Evolutionary conservation across 1,140 invertebrate genomes (phyloP).

Genomic region (Metopolophium dirhodum): DNA sequence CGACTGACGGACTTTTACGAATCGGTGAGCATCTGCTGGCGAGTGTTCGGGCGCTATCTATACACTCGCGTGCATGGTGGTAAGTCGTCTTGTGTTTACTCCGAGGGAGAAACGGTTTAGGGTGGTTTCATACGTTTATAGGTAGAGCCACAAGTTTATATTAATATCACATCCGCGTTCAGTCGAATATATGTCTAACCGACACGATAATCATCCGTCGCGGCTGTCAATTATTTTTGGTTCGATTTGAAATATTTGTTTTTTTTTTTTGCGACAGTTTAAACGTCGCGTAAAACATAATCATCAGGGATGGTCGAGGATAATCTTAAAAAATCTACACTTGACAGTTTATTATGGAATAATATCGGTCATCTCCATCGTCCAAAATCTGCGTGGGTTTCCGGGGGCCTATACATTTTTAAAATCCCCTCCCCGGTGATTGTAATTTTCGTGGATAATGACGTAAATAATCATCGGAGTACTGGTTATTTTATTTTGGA

Average conservation of each 20-base stretch:
- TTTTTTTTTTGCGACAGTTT: not conserved
- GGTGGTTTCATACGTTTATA: not conserved
- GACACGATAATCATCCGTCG: not conserved
- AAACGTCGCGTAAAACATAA: not conserved
- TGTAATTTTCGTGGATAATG: not conserved
- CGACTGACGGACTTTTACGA: slow-evolving; percentile 2
- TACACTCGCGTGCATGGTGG: not conserved
- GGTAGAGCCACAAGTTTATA: not conserved
- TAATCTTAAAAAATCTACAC: not conserved
- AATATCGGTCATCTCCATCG: not conserved
- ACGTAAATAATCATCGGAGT: not conserved
- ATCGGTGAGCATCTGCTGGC: not conserved
- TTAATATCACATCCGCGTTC: not conserved
- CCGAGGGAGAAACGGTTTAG: not conserved
- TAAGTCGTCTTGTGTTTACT: not conserved
- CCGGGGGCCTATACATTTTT: not conserved
- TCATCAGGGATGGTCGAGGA: not conserved
- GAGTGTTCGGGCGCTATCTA: slow-evolving; percentile 33
- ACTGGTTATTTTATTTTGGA: no score
- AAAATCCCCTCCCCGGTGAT: no score
- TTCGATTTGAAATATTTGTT: not conserved
- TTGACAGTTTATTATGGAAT: not conserved
- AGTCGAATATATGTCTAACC: not conserved
- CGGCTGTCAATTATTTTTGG: not conserved
- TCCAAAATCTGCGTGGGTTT: not conserved